Conservation (phyloP, 2,888 invertebrate species). For the Rutpela maculata region DNA sequence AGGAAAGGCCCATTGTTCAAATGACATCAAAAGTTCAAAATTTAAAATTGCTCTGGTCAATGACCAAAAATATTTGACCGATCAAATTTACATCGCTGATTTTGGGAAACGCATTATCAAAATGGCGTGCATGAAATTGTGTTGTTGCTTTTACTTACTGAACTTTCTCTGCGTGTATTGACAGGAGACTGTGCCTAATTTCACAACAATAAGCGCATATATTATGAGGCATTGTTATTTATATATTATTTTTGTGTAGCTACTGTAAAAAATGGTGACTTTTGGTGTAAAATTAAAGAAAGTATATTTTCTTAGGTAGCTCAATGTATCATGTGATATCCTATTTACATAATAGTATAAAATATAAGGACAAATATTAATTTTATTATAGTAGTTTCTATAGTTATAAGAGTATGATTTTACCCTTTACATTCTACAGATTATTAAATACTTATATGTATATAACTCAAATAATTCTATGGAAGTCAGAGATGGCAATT, state of each 20-base stretch:
- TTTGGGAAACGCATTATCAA: not conserved
- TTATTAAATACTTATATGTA: not conserved
- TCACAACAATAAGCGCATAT: conserved; percentile 64
- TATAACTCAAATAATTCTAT: not conserved
- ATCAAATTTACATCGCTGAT: no score
- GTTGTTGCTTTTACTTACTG: conserved; percentile 34
- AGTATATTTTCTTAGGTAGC: conserved; percentile 46
- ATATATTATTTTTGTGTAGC: conserved; percentile 37
- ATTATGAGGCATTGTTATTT: conserved; percentile 38
- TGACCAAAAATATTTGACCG: no score
- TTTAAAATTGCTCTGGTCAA: no score
- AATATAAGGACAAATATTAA: conserved; percentile 10
- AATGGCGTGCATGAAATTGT: conserved; percentile 10
- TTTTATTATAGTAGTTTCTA: not conserved
- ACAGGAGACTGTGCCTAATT: conserved; percentile 73
- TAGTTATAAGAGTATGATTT: not conserved
- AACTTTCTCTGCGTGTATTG: conserved; percentile 60
- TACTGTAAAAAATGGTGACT: conserved; percentile 46
- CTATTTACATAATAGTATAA: conserved; percentile 16
- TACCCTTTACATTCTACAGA: not conserved
- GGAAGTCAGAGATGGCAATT: no score
- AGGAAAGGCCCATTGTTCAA: no score
- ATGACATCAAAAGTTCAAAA: no score
- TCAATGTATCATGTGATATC: conserved; percentile 49
- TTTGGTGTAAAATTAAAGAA: conserved; percentile 36